phyloP scores from a whole-genome alignment of 2,888 invertebrate genomes.

The Odontothrips loti region DNA sequence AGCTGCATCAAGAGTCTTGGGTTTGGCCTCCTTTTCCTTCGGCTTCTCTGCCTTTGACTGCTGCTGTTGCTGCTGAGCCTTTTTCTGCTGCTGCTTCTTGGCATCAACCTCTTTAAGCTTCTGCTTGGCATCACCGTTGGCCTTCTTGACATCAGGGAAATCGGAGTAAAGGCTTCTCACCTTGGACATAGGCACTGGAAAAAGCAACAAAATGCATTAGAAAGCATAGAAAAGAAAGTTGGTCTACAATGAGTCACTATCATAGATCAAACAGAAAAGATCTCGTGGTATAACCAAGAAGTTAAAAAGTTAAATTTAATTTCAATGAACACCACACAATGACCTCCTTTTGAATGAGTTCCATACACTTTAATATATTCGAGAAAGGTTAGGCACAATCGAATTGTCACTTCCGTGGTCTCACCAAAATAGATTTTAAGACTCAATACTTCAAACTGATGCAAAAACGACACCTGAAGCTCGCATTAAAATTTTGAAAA shows the following conservation, averaged over 20 bases:
- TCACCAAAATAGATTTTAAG: too few relatives aligned
- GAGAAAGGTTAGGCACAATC: too few relatives aligned
- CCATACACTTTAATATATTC: too few relatives aligned
- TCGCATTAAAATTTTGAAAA: too few relatives aligned
- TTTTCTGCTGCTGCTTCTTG: conserved; percentile 51
- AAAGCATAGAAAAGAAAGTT: background rate
- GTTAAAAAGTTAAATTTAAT: background rate
- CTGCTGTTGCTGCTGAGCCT: conserved; percentile 41
- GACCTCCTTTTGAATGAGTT: background rate
- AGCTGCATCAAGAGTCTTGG: conserved; percentile 62
- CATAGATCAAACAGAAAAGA: background rate
- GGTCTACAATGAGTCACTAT: background rate
- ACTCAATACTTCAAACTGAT: too few relatives aligned
- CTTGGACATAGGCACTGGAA: conserved; percentile 64
- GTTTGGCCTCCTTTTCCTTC: conserved; percentile 57
- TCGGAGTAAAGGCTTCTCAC: conserved; percentile 62
- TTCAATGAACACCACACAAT: background rate
- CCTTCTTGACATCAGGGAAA: conserved; percentile 59
- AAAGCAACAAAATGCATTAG: conserved; percentile 34
- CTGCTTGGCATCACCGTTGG: conserved; percentile 44
- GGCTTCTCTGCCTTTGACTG: conserved; percentile 35
- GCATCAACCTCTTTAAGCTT: conserved; percentile 51
- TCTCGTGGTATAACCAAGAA: too few relatives aligned
- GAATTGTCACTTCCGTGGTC: too few relatives aligned
- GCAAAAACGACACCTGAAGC: too few relatives aligned